These are phyloP conservation scores for Sinodicranocentrus sp. DNA, from an alignment of 2,888 invertebrate genomes.

Conservation along the genomic window DNA sequence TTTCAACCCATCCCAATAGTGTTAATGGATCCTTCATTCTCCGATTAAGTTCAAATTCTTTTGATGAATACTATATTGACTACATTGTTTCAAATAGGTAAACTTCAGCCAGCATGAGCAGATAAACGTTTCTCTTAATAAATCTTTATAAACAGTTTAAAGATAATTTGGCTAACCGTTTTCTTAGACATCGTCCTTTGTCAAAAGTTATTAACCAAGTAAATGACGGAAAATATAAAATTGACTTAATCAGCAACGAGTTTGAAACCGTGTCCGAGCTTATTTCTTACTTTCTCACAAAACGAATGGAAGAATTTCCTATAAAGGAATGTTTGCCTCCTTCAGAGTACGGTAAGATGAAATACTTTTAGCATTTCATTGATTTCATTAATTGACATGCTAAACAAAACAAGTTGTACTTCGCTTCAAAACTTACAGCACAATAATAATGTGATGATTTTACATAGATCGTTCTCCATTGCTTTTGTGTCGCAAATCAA, in stretches of 20 bases:
- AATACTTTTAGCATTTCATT: too few species aligned
- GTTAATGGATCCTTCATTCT: constrained; percentile 89
- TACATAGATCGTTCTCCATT: constrained; percentile 85
- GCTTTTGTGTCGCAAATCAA: constrained; percentile 81
- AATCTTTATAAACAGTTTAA: too few species aligned
- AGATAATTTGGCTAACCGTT: too few species aligned
- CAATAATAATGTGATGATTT: too few species aligned
- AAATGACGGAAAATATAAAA: constrained; percentile 66
- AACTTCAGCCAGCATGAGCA: constrained; percentile 64
- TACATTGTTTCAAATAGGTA: constrained; percentile 87
- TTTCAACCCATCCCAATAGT: constrained; percentile 88
- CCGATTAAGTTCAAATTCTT: constrained; percentile 89
- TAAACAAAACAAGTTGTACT: too few species aligned
- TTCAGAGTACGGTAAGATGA: constrained; percentile 94
- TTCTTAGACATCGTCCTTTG: constrained; percentile 68
- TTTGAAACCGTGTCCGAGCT: constrained; percentile 81
- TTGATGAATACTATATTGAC: constrained; percentile 89
- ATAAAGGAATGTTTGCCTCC: constrained; percentile 89
- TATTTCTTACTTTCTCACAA: constrained; percentile 80
- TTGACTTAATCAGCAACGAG: constrained; percentile 39
- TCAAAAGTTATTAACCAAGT: constrained; percentile 64
- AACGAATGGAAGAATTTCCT: constrained; percentile 82
- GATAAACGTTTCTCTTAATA: too few species aligned
- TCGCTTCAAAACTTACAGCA: too few species aligned
- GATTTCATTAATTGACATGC: too few species aligned